These are phyloP conservation scores for Callosobruchus maculatus DNA, from an alignment of 2,888 invertebrate genomes.

Conservation along the genomic window DNA sequence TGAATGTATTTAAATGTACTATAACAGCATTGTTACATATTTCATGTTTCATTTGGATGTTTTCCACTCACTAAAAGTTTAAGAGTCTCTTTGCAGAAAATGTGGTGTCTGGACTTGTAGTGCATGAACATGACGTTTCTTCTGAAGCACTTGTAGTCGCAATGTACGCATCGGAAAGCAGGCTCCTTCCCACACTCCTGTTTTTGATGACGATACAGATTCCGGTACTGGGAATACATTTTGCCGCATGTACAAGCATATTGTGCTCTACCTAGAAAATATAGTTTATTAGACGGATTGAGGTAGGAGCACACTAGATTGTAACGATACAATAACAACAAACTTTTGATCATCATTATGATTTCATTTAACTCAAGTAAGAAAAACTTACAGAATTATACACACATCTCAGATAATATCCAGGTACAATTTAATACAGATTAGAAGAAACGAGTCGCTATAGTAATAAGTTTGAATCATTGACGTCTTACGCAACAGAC, in stretches of 20 bases:
- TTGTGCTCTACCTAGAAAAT: not conserved
- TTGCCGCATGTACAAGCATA: slow-evolving; percentile 1
- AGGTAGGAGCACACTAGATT: too few species aligned
- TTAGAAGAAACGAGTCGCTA: too few species aligned
- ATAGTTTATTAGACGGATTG: not conserved
- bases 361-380: too few species aligned
- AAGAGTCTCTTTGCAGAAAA: slow-evolving; percentile 1
- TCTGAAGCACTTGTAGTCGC: slow-evolving; percentile 37
- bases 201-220: slow-evolving; percentile 6
- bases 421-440: too few species aligned
- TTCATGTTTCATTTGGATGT: slow-evolving; percentile 15
- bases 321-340: too few species aligned
- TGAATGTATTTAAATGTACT: too few species aligned
- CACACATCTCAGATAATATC: too few species aligned
- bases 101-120: not conserved
- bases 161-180: slow-evolving; percentile 35
- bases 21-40: slow-evolving; percentile 11
- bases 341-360: too few species aligned
- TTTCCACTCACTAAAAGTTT: slow-evolving; percentile 17
- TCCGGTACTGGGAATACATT: slow-evolving; percentile 5
- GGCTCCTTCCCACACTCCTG: slow-evolving; percentile 33
- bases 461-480: too few species aligned
- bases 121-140: slow-evolving; percentile 30
- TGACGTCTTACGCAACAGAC: too few species aligned
- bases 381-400: too few species aligned